A percentile compares a stretch with the other conserved stretches of the same genome.
These are phyloP conservation scores for Myiopsitta monachus DNA, from an alignment of 2,113 vertebrate genomes.

Conservation along the genomic window DNA sequence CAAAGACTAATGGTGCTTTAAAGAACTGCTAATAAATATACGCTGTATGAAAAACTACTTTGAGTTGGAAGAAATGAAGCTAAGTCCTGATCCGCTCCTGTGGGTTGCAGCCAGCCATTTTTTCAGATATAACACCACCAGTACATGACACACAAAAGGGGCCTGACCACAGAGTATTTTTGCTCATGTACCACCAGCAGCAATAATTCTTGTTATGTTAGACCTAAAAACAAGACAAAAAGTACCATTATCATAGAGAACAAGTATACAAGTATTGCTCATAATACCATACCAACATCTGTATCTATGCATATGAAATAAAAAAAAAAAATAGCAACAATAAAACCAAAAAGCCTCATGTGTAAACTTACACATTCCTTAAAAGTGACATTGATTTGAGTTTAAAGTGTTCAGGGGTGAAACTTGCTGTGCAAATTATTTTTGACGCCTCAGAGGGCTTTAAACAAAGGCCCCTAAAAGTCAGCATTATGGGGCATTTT, in stretches of 20 bases:
- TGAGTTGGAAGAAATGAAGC: background rate
- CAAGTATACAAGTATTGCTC: background rate
- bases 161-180: background rate
- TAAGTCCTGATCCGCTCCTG: background rate
- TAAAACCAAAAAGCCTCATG: background rate
- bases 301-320: background rate
- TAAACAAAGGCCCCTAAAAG: background rate
- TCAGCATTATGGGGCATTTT: background rate
- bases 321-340: background rate
- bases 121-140: background rate
- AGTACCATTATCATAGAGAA: background rate
- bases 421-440: background rate
- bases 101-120: background rate
- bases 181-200: background rate
- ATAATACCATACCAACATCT: background rate
- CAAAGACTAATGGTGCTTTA: background rate
- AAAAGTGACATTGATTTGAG: background rate
- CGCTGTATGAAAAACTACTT: background rate
- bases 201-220: background rate
- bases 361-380: background rate
- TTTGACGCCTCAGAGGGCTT: background rate
- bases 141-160: background rate
- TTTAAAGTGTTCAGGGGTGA: background rate
- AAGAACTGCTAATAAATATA: background rate
- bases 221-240: background rate